Evolutionary conservation across 2,888 invertebrate genomes (phyloP), one percentile per base, ranked within the genome.

Genomic region (Athripsodes cinereus): DNA sequence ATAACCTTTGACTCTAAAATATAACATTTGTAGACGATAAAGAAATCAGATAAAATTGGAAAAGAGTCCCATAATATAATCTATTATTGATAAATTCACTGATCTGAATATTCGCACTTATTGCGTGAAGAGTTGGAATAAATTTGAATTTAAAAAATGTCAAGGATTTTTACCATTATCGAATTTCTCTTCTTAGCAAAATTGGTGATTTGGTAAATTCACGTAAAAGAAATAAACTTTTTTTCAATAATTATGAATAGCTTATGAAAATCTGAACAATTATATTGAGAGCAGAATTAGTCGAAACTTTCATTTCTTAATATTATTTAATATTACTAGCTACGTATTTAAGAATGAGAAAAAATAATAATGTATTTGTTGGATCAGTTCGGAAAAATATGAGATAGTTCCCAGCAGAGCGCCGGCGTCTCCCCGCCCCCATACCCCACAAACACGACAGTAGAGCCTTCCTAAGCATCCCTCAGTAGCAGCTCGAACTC

Each of bases 341-440:
- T n/a, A n/a, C n/a, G n/a, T n/a, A n/a, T n/a, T n/a, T n/a, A n/a
- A n/a, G n/a, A n/a, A n/a, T n/a, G n/a, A n/a, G n/a, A n/a, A 8
- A 40, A 40, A n/a, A 40, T n/a, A n/a, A 40, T 40, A 3, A 13
- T n/a, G 13, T 13, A 40, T 40, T 40, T 40, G 40, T 40, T n/a
- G 40, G 40, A 40, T 8, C 40, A 8, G 40, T 16, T 40, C 16
- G 40, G 16, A 40, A 40, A 40, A 40, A 8, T 5, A 40, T 40
- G 21, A 20, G 47, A 47, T 47, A 47, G 47, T 47, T 47, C 47
- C 21, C 76, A 71, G 68, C 68, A 70, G 69, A 69, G 68, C 69
- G 68, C 68, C 68, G 62, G 69, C 69, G 70, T 72, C 69, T 70
- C 69, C 71, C 69, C 67, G 69, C 68, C 67, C 59, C 56, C 54